Conservation (phyloP, 1,140 invertebrate genomes). For the Zaprionus lachaisei region DNA sequence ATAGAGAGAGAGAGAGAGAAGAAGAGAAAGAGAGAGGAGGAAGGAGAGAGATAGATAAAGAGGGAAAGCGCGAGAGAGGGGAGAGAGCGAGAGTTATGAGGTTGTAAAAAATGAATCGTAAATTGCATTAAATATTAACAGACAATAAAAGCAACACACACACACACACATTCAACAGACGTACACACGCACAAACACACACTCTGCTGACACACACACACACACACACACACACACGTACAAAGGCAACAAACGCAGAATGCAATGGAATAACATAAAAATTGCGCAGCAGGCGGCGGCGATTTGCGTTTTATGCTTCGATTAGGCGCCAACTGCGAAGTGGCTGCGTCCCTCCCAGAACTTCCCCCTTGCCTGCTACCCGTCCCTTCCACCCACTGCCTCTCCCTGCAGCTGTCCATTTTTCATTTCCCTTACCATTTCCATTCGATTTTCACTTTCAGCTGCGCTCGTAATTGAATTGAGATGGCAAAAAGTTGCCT, state of each 20-base stretch:
- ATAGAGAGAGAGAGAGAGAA: background rate
- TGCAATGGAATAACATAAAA: conserved; percentile 66
- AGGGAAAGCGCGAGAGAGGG: background rate
- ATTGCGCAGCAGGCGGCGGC: conserved; percentile 50
- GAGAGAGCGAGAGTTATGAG: conserved; percentile 59
- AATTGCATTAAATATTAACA: conserved; percentile 82
- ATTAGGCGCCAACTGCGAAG: conserved; percentile 52
- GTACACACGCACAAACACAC: conserved; percentile 19
- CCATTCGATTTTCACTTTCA: conserved; percentile 9
- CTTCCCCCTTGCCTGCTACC: background rate
- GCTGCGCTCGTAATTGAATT: conserved; percentile 40
- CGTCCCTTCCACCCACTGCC: background rate
- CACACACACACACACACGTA: background rate
- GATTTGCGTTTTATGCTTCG: conserved; percentile 79
- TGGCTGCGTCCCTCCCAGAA: background rate
- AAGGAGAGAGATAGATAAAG: background rate
- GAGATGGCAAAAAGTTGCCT: conserved; percentile 15
- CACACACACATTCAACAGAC: background rate
- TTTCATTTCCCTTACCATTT: conserved; percentile 11
- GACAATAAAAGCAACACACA: conserved; percentile 64
- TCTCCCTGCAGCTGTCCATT: background rate
- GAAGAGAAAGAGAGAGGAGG: background rate
- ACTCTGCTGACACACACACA: background rate
- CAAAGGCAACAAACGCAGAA: conserved; percentile 42
- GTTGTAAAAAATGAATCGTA: conserved; percentile 81